Evolutionary conservation across 1,140 invertebrate genomes (phyloP).

Genomic region (Steinernema khuongi): DNA sequence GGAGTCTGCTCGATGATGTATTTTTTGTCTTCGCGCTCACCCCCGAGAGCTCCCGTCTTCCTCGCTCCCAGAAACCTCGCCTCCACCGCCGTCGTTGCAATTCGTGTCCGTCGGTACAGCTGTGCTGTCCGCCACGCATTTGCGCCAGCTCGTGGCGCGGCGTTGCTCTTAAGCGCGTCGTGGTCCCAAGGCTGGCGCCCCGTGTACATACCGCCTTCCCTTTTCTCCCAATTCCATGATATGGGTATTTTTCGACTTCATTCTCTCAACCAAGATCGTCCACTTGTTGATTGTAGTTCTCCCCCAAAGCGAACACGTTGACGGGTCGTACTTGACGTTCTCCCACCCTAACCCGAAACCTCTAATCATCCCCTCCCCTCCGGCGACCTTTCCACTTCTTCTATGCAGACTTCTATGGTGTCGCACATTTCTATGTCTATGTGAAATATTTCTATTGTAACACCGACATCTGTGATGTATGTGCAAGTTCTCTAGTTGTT

Average conservation of each 20-base stretch:
- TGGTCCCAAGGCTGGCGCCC: background rate
- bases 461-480: background rate
- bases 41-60: conserved; percentile 15
- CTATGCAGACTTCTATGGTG: background rate
- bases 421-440: conserved; percentile 8
- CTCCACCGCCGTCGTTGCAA: background rate
- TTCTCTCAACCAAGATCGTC: background rate
- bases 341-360: background rate
- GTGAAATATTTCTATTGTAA: conserved; percentile 11
- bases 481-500: conserved; percentile 4
- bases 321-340: background rate
- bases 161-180: background rate
- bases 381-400: background rate
- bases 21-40: background rate
- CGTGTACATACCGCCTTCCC: background rate
- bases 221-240: conserved; percentile 13
- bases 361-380: background rate
- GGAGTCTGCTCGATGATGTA: conserved; percentile 11
- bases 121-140: background rate
- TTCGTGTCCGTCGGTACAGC: background rate
- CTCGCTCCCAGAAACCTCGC: background rate
- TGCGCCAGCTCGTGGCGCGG: background rate
- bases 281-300: background rate
- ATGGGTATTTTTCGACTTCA: conserved; percentile 13
- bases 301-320: background rate